These are phyloP conservation scores for Trigoniulus corallinus DNA, from an alignment of 1,140 invertebrate genomes.

Conservation along the genomic window DNA sequence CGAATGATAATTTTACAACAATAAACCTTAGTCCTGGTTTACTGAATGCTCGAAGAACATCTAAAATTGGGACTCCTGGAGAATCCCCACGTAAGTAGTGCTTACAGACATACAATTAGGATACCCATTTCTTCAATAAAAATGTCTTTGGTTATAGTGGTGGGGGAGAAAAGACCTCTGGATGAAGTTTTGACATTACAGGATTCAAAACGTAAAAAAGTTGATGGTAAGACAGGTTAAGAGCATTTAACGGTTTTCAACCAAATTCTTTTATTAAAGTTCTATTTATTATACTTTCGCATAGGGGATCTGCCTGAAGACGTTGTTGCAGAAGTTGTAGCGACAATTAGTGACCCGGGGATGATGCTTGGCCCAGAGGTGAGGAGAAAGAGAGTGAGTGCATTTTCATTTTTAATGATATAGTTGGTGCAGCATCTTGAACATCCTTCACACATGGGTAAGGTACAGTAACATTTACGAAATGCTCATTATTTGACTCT, in stretches of 20 bases:
- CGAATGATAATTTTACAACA: constrained; percentile 46
- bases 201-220: constrained; percentile 18
- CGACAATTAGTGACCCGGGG: constrained; percentile 51
- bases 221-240: constrained; percentile 16
- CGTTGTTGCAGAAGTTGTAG: constrained; percentile 53
- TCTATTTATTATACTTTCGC: not conserved
- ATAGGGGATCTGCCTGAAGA: constrained; percentile 36
- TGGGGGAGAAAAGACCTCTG: constrained; percentile 13
- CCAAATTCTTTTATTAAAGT: not conserved
- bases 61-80: not conserved
- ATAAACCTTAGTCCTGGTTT: constrained; percentile 42
- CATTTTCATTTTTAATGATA: not conserved
- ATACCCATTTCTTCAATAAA: not conserved
- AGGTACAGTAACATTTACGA: too few relatives aligned
- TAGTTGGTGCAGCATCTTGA: too few relatives aligned
- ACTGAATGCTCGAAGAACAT: not conserved
- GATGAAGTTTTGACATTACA: constrained; percentile 11
- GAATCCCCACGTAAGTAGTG: constrained; percentile 4
- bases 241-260: not conserved
- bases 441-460: too few relatives aligned
- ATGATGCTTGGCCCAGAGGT: constrained; percentile 68
- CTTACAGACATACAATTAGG: not conserved
- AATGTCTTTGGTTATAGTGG: constrained; percentile 6
- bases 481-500: too few relatives aligned
- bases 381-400: constrained; percentile 21